These are phyloP conservation scores for Bursaphelenchus okinawaensis DNA, from an alignment of 2,888 invertebrate species.

Conservation along the genomic window DNA sequence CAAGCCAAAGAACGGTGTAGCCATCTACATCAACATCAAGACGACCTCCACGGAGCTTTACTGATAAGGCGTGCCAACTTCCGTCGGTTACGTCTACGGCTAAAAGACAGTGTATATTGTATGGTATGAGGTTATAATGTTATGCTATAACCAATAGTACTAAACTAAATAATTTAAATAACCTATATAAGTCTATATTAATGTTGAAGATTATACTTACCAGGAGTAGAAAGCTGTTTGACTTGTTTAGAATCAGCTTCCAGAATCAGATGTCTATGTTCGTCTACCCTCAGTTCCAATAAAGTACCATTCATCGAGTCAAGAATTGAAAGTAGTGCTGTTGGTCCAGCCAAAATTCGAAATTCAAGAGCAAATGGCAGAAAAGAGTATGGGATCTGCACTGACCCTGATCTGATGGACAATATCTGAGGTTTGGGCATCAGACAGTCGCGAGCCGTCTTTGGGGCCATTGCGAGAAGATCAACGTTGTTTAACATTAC, in stretches of 20 bases:
- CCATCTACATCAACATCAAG: conserved; percentile 54
- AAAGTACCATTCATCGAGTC: conserved; percentile 46
- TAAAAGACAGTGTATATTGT: conserved; percentile 13
- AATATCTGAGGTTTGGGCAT: conserved; percentile 35
- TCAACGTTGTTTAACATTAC: conserved; percentile 45
- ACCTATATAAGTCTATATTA: neutral
- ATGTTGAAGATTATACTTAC: conserved; percentile 20
- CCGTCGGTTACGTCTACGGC: conserved; percentile 42
- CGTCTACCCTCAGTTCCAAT: conserved; percentile 35
- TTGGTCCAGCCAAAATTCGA: conserved; percentile 34
- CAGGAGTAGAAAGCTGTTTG: conserved; percentile 43
- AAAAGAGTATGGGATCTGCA: conserved; percentile 49
- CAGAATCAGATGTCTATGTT: conserved; percentile 29
- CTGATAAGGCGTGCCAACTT: conserved; percentile 48
- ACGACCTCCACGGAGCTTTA: conserved; percentile 47
- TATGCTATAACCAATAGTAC: no score
- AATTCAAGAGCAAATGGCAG: conserved; percentile 55
- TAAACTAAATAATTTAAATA: conserved; percentile 1
- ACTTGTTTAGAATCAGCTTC: conserved; percentile 43
- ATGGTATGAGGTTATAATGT: neutral
- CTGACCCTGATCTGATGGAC: conserved; percentile 36
- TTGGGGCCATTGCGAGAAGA: conserved; percentile 42
- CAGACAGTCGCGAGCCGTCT: conserved; percentile 28
- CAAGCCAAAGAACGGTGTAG: conserved; percentile 48
- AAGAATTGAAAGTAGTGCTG: conserved; percentile 34